Evolutionary conservation across 1,140 invertebrate species (phyloP), one percentile per base, ranked within the genome.

Genomic region (Sipha flava): DNA sequence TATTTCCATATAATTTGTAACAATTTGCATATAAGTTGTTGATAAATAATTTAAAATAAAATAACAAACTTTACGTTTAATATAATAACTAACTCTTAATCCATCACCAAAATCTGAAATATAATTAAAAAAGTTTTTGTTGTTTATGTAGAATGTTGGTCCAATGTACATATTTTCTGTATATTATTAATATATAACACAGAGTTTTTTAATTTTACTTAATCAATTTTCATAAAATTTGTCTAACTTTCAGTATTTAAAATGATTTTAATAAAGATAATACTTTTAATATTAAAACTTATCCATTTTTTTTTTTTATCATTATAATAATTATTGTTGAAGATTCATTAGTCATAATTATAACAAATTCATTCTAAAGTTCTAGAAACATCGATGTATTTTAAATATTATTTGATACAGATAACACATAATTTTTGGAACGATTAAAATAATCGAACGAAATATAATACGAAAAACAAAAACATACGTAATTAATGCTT

Each of bases 91-190:
- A 37, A 66, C 34, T 66, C 62, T 66, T 66, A 66, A 66, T 66
- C 62, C 31, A 66, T 66, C 62, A 40, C 40, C 40, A 18, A 40
- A 40, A 66, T 40, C 12, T 40, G 62, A 40, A 37, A 66, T 40
- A 21, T 66, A 66, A 66, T 66, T 66, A 66, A 66, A 66, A 59
- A 66, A 66, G 62, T 66, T 66, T 59, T 40, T 21, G 62, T 66
- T 66, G 62, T 66, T 40, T 66, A 12, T 40, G 40, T 37, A 40
- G 31, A 64, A 40, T 66, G 10, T 66, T 12, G 62, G 34, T 66
- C 14, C 21, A 21, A 37, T 66, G 34, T 40, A 66, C 62, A 66
- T n/a, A 23, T 66, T 66, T 21, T 21, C n/a, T 40, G 62, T 40
- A 40, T 40, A 66, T 66, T 66, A n/a, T n/a, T n/a, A n/a, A n/a